Percentiles rank a stretch among this genome's conserved stretches.
Conservation (phyloP, 2,797 vertebrate species). For the Kryptolebias ocellatus region DNA sequence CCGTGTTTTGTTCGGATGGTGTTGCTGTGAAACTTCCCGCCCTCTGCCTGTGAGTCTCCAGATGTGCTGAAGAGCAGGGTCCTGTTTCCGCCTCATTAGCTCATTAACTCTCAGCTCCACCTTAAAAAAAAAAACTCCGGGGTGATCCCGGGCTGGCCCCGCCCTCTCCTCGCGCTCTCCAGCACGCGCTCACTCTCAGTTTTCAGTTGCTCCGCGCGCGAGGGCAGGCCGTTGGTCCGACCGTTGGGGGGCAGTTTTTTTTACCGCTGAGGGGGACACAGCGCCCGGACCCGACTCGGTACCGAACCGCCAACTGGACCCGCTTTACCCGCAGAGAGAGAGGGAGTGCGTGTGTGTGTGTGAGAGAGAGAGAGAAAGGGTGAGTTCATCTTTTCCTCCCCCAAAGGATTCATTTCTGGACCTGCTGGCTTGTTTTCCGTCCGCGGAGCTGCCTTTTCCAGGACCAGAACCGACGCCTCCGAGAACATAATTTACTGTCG, state of each 20-base stretch:
- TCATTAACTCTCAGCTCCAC: conserved; percentile 63
- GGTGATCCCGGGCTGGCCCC: conserved; percentile 57
- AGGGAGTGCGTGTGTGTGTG: not conserved
- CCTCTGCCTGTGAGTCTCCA: no score
- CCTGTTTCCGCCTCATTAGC: conserved; percentile 2
- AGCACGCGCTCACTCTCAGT: conserved; percentile 31
- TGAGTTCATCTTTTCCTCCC: conserved; percentile 27
- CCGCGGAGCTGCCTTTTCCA: conserved; percentile 19
- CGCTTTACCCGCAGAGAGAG: conserved; percentile 20
- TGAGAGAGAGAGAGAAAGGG: conserved; percentile 12
- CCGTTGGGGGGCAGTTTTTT: conserved; percentile 19
- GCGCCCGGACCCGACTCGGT: not conserved
- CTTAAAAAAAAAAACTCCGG: conserved; percentile 62
- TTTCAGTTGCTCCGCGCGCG: conserved; percentile 47
- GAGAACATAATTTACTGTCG: no score
- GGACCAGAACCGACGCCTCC: conserved; percentile 21
- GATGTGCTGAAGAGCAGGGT: no score
- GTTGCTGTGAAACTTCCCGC: no score
- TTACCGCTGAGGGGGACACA: not conserved
- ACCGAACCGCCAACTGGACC: conserved; percentile 36
- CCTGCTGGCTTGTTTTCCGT: conserved; percentile 30
- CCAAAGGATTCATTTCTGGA: conserved; percentile 52
- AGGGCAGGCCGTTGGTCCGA: conserved; percentile 53
- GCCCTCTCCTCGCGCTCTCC: conserved; percentile 46
- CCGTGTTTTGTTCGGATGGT: no score